Percentiles rank a stretch among this genome's conserved stretches.
These are phyloP conservation scores for Saccopteryx leptura DNA, from an alignment of 2,113 vertebrate genomes.

Conservation along the genomic window DNA sequence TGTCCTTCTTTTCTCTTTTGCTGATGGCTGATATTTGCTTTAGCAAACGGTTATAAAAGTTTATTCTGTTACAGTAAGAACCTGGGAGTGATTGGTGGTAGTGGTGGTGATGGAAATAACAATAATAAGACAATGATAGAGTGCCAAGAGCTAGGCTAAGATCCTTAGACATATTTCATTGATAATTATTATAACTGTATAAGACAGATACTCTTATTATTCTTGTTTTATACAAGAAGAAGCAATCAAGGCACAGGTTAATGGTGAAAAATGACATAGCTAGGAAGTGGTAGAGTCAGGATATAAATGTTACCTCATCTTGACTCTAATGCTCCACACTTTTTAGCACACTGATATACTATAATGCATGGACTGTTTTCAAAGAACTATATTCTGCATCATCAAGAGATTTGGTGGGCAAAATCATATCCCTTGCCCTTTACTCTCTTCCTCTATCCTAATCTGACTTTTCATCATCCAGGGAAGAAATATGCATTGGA, in stretches of 20 bases:
- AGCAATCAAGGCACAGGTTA: not conserved
- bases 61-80: conserved; percentile 38
- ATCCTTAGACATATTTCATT: conserved; percentile 8
- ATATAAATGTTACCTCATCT: not conserved
- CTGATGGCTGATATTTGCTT: conserved; percentile 13
- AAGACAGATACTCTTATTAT: not conserved
- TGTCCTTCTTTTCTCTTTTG: conserved; percentile 26
- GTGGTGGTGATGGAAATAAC: not conserved
- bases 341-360: not conserved
- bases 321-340: not conserved
- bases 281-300: not conserved
- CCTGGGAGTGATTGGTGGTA: not conserved
- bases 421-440: conserved; percentile 6
- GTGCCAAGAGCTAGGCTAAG: conserved; percentile 41
- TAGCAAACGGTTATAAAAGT: conserved; percentile 22
- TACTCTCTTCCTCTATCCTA: conserved; percentile 9
- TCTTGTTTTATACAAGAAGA: conserved; percentile 1
- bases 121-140: conserved; percentile 5
- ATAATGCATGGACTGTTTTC: not conserved
- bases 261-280: conserved; percentile 8
- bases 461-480: not conserved
- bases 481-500: not conserved
- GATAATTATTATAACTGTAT: not conserved
- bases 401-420: not conserved
- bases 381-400: not conserved